Evolutionary conservation across 1,140 invertebrate species (phyloP), one percentile per base, ranked within the genome.

Genomic region (Aphelenchoides avenae): DNA sequence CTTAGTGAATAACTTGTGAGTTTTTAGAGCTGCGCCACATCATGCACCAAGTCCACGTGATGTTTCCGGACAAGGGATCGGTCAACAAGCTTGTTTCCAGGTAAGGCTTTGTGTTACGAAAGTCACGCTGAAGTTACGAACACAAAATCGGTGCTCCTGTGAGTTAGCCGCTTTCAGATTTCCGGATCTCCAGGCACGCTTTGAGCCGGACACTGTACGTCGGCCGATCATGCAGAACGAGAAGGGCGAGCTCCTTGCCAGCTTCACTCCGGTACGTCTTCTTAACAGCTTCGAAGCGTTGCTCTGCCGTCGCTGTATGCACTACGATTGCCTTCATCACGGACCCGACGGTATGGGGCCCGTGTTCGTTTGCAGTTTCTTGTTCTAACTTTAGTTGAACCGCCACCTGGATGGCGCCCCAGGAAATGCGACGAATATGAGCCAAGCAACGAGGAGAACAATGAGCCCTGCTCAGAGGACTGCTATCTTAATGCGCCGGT

Each of bases 241-340:
- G 3, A 40, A 62, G 13, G 63, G 63, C 22, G 44, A 70, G 24
- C 18, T 70, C 39, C 34, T 48, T 6, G 47, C 18, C n/a, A 68
- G 69, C 15, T 70, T 65, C 11, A 39, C 65, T 9, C 29, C 64
- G n/a, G 30, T 49, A 3, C 37, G 40, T 15, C 44, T 65, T n/a
- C 31, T 65, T 26, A 70, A 65, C 42, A 65, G 56, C 24, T 65
- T 68, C 41, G 65, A 65, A 41, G 42, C 69, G 6, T 30, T 65
- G 5, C 42, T 70, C 18, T 65, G 63, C 27, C 54, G 60, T 47
- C 51, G 55, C 41, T 65, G 63, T 24, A 41, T 65, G 29, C 48
- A 31, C 22, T 65, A 65, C 43, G 63, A 65, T 40, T 65, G 63
- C 39, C 36, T 53, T n/a, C n/a, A n/a, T n/a, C n/a, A n/a, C n/a